Percentiles rank a stretch among this genome's conserved stretches.
Conservation (phyloP, 1,140 invertebrate species). For the Drosophila aff. region DNA sequence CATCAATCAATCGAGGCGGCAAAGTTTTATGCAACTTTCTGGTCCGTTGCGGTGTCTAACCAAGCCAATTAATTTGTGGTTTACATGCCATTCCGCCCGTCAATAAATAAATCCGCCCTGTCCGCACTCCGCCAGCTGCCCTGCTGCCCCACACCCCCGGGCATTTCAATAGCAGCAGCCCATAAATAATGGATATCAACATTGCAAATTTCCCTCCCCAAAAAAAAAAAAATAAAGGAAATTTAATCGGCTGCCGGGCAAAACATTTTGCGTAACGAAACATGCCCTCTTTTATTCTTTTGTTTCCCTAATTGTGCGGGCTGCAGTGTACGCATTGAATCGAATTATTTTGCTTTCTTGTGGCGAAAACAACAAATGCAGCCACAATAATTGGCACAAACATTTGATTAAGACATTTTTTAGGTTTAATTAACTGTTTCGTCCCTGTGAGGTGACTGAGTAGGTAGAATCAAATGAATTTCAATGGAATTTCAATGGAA, state of each 20-base stretch:
- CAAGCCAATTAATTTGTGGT: slow-evolving; percentile 73
- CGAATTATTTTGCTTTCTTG: slow-evolving; percentile 43
- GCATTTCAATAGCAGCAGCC: slow-evolving; percentile 25
- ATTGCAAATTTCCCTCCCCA: neutral
- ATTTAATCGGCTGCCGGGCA: slow-evolving; percentile 1
- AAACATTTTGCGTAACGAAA: slow-evolving; percentile 2
- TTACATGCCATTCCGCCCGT: slow-evolving; percentile 59
- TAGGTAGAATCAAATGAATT: neutral
- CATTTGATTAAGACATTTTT: slow-evolving; percentile 55
- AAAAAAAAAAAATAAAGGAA: neutral
- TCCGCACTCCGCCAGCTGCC: neutral
- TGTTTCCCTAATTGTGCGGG: slow-evolving; percentile 13
- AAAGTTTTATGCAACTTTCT: slow-evolving; percentile 65
- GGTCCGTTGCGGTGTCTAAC: slow-evolving; percentile 59
- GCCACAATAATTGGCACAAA: slow-evolving; percentile 29
- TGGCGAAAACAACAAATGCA: slow-evolving; percentile 27
- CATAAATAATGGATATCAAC: slow-evolving; percentile 35
- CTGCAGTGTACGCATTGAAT: slow-evolving; percentile 33
- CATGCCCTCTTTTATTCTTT: neutral
- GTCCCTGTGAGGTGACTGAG: slow-evolving; percentile 10
- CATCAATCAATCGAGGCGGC: slow-evolving; percentile 67
- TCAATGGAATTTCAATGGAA: slow-evolving; percentile 14
- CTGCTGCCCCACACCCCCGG: slow-evolving; percentile 19
- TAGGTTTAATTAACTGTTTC: slow-evolving; percentile 63
- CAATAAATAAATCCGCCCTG: slow-evolving; percentile 61